Evolutionary conservation across 2,888 invertebrate genomes (phyloP).

Genomic region (Tuberolachnus salignus): DNA sequence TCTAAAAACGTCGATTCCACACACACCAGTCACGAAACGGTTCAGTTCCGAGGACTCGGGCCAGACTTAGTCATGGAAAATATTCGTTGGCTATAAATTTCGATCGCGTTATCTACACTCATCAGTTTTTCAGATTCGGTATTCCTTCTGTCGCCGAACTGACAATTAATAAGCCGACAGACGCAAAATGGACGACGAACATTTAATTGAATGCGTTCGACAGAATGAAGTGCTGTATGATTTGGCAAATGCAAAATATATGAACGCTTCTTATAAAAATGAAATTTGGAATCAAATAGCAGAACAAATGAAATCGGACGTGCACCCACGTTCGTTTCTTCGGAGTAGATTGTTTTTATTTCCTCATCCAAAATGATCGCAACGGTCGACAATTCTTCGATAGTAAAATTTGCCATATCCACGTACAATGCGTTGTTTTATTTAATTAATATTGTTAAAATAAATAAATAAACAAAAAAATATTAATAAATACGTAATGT

Average conservation of each 20-base stretch:
- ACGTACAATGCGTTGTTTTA: no score
- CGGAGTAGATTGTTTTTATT: no score
- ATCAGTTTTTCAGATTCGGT: slow-evolving; percentile 25
- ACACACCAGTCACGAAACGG: slow-evolving; percentile 34
- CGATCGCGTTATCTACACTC: slow-evolving; percentile 17
- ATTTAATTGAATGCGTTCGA: slow-evolving; percentile 25
- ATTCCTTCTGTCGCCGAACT: slow-evolving; percentile 20
- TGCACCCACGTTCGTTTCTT: no score
- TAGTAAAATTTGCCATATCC: no score
- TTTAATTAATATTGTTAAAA: no score
- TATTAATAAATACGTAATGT: no score
- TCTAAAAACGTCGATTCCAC: slow-evolving; percentile 18
- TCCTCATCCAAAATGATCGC: no score
- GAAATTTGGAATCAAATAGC: slow-evolving; percentile 13
- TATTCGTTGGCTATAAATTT: slow-evolving; percentile 29
- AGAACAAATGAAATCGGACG: slow-evolving; percentile 21
- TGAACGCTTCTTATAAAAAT: slow-evolving; percentile 8
- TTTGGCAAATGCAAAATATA: slow-evolving; percentile 13
- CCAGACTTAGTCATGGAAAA: slow-evolving; percentile 33
- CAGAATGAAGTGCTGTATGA: slow-evolving; percentile 20
- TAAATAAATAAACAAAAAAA: no score
- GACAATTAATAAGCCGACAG: slow-evolving; percentile 22
- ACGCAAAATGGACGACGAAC: not conserved
- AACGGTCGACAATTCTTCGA: no score
- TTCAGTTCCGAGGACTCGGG: slow-evolving; percentile 17